Evolutionary conservation across 2,888 invertebrate genomes (phyloP), one percentile per base, ranked within the genome.

Genomic region (Drosophila macrospina): DNA sequence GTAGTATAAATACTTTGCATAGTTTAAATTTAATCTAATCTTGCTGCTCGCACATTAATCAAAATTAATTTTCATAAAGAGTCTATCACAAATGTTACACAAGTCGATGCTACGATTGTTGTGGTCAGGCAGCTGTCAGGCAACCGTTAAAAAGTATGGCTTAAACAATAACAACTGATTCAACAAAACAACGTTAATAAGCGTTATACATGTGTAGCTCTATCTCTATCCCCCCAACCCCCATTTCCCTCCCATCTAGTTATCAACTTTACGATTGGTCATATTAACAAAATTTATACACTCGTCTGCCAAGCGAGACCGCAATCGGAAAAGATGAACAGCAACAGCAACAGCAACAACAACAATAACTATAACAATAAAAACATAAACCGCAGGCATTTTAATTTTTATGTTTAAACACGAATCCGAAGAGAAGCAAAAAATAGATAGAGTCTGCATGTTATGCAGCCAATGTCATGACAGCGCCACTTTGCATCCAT

Each of bases 261-360:
- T 69, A 61, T 42, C 61, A 59, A 69, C 51, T 74, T 84, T 54
- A 72, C 81, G 74, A 82, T 84, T 84, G 86, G 51, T 65, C 78
- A 71, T 62, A 82, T 82, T 82, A 82, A 69, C 45, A 52, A 75
- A 85, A 70, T 84, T 69, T 80, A 86, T 80, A 50, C 57, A 74
- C 78, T 70, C 71, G 80, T 63, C 74, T 54, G 78, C 74, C 65
- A 78, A 68, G 70, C 78, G 57, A 24, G 51, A 78, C 74, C 51
- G 28, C 63, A 67, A 32, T 30, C 32, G 26, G 5, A 41, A 45
- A 50, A 56, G 39, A 44, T 48, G 36, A 63, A 7, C 34, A 39
- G 13, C 13, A 44, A 28, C 32, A 39, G 1, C 11, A 48, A 24
- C 11, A 41, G 13, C 41, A 42, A 65, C 60, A 65, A 68, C 20